Conservation (phyloP, 2,113 vertebrate species). For the Halichoeres trimaculatus region DNA sequence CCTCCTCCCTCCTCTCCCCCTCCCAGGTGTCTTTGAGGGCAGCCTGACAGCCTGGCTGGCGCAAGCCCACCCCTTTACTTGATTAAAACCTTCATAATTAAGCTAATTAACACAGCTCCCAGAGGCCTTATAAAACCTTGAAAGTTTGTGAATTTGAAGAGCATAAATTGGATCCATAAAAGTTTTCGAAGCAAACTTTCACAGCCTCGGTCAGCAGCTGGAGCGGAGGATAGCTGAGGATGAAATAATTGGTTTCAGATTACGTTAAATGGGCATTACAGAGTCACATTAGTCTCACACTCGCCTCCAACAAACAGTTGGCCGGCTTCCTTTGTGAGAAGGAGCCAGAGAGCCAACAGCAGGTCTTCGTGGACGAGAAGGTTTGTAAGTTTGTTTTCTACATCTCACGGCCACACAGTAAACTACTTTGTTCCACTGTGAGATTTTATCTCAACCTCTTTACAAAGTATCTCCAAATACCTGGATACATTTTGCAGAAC, state of each 20-base stretch:
- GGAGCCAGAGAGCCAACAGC: not conserved
- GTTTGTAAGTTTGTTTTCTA: not conserved
- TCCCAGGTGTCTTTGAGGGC: constrained; percentile 65
- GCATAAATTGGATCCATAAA: constrained; percentile 46
- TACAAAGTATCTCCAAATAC: not conserved
- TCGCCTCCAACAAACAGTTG: not conserved
- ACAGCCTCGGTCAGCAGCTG: constrained; percentile 23
- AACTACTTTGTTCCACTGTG: not conserved
- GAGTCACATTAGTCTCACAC: not conserved
- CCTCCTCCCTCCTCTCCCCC: constrained; percentile 12
- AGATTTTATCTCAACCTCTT: not conserved
- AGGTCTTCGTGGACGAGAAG: not conserved
- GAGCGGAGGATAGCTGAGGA: constrained; percentile 5
- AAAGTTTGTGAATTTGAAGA: constrained; percentile 60
- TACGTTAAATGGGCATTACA: constrained; percentile 15
- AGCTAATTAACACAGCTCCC: constrained; percentile 65
- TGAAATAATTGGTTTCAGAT: constrained; percentile 43
- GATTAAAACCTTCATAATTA: constrained; percentile 69
- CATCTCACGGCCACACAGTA: not conserved
- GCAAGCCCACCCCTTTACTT: constrained; percentile 46
- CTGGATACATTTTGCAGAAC: not conserved
- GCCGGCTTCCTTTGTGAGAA: not conserved
- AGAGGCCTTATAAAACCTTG: constrained; percentile 58
- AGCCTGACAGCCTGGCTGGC: constrained; percentile 40
- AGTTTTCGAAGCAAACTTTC: constrained; percentile 54